These are phyloP conservation scores for Halocynthia aurantium DNA, from an alignment of 23 tunicate species.

Conservation along the genomic window DNA sequence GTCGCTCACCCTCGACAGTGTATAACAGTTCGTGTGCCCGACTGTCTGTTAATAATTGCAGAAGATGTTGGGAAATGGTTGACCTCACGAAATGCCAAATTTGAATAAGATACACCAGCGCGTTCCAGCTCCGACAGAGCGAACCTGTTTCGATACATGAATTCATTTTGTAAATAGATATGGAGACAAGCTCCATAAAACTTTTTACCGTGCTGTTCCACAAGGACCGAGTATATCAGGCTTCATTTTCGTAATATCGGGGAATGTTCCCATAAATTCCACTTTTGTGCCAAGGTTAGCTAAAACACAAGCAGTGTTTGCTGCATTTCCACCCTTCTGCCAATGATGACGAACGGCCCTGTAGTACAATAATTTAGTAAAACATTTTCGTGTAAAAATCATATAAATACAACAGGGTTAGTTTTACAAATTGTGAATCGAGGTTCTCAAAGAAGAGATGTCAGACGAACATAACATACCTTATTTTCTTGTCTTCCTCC, in stretches of 20 bases:
- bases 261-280: constrained; percentile 19
- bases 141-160: no score
- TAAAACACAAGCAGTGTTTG: constrained; percentile 8
- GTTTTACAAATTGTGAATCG: no score
- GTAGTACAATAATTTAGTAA: no score
- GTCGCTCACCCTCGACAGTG: constrained; percentile 18
- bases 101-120: neutral
- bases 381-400: no score
- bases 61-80: constrained; percentile 2
- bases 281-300: constrained; percentile 16
- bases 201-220: neutral
- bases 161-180: no score
- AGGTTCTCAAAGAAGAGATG: no score
- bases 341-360: neutral
- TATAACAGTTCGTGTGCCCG: constrained; percentile 16
- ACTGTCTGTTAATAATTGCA: neutral
- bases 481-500: constrained; percentile 16
- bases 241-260: constrained; percentile 12
- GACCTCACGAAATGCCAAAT: constrained; percentile 6
- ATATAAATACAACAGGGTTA: no score
- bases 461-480: neutral
- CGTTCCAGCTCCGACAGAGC: constrained; percentile 13
- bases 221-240: constrained; percentile 1
- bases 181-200: no score
- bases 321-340: constrained; percentile 28